Evolutionary conservation across 1,140 invertebrate species (phyloP).

Genomic region (Nasonia vitripennis): DNA sequence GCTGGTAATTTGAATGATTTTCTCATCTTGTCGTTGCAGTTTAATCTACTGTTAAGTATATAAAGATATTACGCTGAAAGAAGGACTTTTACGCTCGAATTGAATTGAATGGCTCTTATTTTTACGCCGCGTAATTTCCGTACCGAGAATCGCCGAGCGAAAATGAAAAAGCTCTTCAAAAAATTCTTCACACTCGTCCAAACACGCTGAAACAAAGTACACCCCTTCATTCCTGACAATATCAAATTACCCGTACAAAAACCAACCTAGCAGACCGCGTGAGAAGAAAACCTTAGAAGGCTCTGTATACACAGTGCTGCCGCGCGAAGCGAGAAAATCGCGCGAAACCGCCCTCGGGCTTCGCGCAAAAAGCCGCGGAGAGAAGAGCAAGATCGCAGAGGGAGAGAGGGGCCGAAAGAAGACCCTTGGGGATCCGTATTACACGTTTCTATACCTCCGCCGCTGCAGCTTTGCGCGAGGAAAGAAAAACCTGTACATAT

Average conservation of each 20-base stretch:
- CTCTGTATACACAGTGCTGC: neutral
- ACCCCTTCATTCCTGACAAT: neutral
- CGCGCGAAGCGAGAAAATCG: neutral
- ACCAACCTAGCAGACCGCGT: neutral
- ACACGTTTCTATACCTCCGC: neutral
- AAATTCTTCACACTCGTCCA: neutral
- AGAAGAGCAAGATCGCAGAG: neutral
- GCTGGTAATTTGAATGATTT: conserved; percentile 4
- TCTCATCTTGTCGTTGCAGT: neutral
- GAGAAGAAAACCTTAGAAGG: conserved; percentile 13
- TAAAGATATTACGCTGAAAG: neutral
- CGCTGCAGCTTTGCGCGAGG: neutral
- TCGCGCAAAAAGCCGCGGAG: neutral
- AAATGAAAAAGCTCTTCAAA: too few species aligned
- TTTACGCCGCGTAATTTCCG: too few species aligned
- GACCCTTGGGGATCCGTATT: conserved; percentile 29
- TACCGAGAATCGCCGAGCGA: too few species aligned
- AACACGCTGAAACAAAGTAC: neutral
- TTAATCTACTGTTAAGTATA: conserved; percentile 4
- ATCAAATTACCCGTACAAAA: neutral
- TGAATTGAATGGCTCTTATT: neutral
- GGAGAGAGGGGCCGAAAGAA: conserved; percentile 3
- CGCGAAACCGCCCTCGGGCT: neutral
- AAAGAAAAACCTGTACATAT: conserved; percentile 3
- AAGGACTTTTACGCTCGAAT: neutral